Conservation (phyloP, 1,140 invertebrate species). For the Trachelipus rathkii region DNA sequence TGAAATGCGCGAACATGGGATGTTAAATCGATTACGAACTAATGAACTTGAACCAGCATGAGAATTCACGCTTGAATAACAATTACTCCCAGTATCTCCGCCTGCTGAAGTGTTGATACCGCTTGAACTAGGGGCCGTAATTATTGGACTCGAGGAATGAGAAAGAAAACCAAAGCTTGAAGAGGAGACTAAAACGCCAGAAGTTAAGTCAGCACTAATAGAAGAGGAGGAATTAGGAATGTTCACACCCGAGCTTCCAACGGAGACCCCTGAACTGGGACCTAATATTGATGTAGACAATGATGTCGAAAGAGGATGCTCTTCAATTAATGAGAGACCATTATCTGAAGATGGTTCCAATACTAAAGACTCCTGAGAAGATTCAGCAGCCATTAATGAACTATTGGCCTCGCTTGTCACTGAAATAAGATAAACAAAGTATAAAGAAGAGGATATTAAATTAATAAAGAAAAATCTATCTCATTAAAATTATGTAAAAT, state of each 20-base stretch:
- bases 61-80: not conserved
- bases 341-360: not conserved
- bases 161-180: not conserved
- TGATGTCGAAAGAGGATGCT: not conserved
- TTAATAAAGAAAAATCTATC: too few relatives aligned
- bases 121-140: not conserved
- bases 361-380: not conserved
- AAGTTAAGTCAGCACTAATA: not conserved
- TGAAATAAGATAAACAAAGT: not conserved
- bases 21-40: not conserved
- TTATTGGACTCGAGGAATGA: not conserved
- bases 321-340: not conserved
- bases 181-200: not conserved
- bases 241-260: not conserved
- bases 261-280: not conserved
- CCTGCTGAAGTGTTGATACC: not conserved
- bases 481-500: too few relatives aligned
- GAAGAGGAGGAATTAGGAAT: not conserved
- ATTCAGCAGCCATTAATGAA: not conserved
- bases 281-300: not conserved
- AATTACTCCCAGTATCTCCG: not conserved
- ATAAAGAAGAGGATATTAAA: too few relatives aligned
- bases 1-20: not conserved
- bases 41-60: not conserved
- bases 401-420: conserved; percentile 1